Evolutionary conservation across 2,797 vertebrate species (phyloP).

Genomic region (Smutsia temminckii): DNA sequence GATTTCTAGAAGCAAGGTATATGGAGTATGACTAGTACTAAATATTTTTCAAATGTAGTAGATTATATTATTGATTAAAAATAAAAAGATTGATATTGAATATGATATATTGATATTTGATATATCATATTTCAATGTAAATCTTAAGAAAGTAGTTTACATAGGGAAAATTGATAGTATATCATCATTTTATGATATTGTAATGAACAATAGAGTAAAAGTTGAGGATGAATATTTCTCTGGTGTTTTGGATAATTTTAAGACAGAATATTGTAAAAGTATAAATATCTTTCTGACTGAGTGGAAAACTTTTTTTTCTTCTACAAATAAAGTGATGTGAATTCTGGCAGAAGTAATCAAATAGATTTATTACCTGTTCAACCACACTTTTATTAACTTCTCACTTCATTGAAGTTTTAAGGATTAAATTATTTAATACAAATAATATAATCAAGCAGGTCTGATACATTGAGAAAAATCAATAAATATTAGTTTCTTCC

Average conservation of each 20-base stretch:
- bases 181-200: neutral
- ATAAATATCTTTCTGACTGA: neutral
- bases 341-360: conserved; percentile 14
- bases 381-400: conserved; percentile 17
- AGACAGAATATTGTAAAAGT: conserved; percentile 10
- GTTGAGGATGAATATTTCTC: neutral
- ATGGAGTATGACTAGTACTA: neutral
- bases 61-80: neutral
- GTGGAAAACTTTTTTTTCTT: conserved; percentile 41
- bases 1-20: neutral
- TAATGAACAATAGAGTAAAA: neutral
- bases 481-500: neutral
- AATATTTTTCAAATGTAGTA: neutral
- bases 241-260: conserved; percentile 55
- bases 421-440: conserved; percentile 17
- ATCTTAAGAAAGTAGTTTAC: neutral
- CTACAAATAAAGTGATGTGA: neutral
- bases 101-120: neutral
- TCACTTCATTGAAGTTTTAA: neutral
- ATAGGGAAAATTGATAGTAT: neutral
- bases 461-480: neutral
- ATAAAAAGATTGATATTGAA: neutral
- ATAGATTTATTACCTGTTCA: neutral
- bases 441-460: neutral
- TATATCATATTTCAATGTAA: neutral